Base-by-base conservation (phyloP, 2,797 vertebrate genomes). In the Astyanax mexicanus region DNA sequence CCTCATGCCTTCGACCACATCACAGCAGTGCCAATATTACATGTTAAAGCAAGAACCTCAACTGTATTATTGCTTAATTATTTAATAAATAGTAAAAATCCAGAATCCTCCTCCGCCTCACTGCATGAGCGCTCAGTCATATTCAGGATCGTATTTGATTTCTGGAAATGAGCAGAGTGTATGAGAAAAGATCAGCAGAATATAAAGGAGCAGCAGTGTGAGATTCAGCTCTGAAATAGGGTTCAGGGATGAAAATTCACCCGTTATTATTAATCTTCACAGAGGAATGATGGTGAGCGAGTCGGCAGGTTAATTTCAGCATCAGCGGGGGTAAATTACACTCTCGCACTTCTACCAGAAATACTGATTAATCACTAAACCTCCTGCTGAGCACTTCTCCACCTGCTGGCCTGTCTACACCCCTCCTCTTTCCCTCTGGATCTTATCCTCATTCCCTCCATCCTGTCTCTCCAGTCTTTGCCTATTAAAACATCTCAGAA, bases 291-390 rank as follows among this genome's bases (percentile, higher is more conserved):
- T 17, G 9, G 15, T 1, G 32, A 60, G 32, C 3, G 27, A 32
- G 17, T 37, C 32, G 19, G 17, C 57, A 35, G 57, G n/a, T 60
- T 60, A n/a, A 60, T 37, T 19, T 60, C 57, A 37, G 57, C 23
- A 21, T 32, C 29, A 32, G n/a, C 1, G 32, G 32, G 57, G 23
- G 32, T 19, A 37, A 60, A 60, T 19, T 32, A 21, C 27, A 9
- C 9, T 3, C n/a, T 10, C 37, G 12, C 37, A 40, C n/a, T 58
- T 58, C 55, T 6, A 58, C 62, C 32, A 60, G 57, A 37, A 60
- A 60, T n/a, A 60, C 13, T 17, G 15, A 60, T 60, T 37, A 60
- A 60, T 60, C 27, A n/a, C 23, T 35, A 60, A n/a, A n/a, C 57
- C 27, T 17, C 55, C 35, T 40, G n/a, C n/a, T 6, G 35, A 62